Conservation (phyloP, 2,797 vertebrate genomes). For the Lutjanus campechanus region DNA sequence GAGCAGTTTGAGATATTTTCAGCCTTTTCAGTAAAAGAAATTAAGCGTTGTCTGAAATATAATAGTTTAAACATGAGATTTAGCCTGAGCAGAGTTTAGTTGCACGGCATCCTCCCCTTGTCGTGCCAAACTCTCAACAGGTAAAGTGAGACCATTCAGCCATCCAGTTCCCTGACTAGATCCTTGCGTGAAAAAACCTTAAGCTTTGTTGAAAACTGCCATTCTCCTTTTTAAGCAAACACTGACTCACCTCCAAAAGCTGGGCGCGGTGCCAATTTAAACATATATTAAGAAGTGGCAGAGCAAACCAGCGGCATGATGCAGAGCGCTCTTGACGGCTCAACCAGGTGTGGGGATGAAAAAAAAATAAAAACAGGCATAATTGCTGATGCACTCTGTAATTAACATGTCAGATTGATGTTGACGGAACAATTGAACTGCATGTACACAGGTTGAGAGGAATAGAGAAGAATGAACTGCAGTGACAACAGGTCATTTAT, state of each 20-base stretch:
- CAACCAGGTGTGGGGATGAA: conserved; percentile 66
- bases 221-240: conserved; percentile 64
- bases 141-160: conserved; percentile 33
- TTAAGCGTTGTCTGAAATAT: neutral
- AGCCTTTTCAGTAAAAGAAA: neutral
- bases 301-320: conserved; percentile 46
- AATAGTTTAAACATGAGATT: neutral
- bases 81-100: neutral
- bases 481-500: conserved; percentile 34
- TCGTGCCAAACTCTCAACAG: conserved; percentile 18
- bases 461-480: conserved; percentile 30
- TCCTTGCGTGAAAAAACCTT: conserved; percentile 18
- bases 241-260: conserved; percentile 57
- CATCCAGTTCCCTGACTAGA: conserved; percentile 28
- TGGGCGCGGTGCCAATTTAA: conserved; percentile 68
- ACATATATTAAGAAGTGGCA: conserved; percentile 57
- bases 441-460: conserved; percentile 39
- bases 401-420: conserved; percentile 73
- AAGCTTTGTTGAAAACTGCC: conserved; percentile 70
- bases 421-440: conserved; percentile 46
- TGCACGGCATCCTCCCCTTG: conserved; percentile 1
- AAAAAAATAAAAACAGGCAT: conserved; percentile 43
- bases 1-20: neutral
- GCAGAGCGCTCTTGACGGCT: conserved; percentile 63
- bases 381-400: conserved; percentile 68